Base-by-base conservation (phyloP, 2,888 invertebrate species). In the Nomada ferruginata region DNA sequence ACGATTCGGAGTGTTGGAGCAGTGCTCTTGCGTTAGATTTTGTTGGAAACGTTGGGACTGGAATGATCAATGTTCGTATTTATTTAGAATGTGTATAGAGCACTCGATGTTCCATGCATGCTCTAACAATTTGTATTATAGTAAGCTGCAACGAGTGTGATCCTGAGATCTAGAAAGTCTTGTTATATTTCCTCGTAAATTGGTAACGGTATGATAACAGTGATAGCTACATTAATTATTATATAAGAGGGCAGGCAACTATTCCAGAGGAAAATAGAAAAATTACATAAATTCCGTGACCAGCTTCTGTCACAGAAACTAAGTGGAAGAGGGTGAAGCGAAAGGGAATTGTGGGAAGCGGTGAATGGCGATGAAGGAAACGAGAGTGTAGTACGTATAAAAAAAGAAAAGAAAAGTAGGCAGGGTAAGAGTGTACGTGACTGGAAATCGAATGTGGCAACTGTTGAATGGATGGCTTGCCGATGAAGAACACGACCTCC, bases 391-490 rank as follows among this genome's bases (percentile, higher is more conserved):
- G 20, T 50, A 47, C 57, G 55, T 36, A 52, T 66, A 64, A 71
- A 65, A 69, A 23, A 36, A 11, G 61, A n/a, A 42, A 15, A 26
- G 26, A 61, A 20, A 50, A 42, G 47, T 18, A 23, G 47, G 50
- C 59, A 36, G 63, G 72, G 76, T 29, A 65, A 63, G 74, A 83
- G 77, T 79, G 84, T 85, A 89, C 92, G 92, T 92, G 92, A 87
- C 79, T 80, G 77, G 91, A 81, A 88, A 85, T 75, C 85, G 72
- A 82, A 91, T 72, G 81, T 50, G 85, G 89, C 87, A 90, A 90
- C 91, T 91, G 91, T 91, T 91, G 90, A 92, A 92, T 91, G 85
- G 86, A 88, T 85, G 82, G 86, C 86, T 89, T 87, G 82, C 86
- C 85, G 84, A 91, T 90, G 91, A 88, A 87, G 88, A 91, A 89